phyloP scores from a whole-genome alignment of 2,888 invertebrate species.

The Erebia ligea region DNA sequence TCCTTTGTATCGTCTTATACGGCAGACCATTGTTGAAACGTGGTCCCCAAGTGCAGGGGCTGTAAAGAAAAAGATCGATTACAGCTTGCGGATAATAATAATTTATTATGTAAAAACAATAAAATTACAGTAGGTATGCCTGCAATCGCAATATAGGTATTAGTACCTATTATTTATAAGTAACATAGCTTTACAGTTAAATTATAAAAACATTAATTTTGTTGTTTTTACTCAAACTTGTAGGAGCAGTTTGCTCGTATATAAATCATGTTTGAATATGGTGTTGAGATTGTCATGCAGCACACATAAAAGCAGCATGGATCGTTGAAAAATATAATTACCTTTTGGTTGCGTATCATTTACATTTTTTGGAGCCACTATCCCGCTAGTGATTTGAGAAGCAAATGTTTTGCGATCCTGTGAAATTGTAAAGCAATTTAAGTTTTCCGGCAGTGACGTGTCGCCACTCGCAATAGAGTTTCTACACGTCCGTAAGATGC shows the following conservation, averaged over 20 bases:
- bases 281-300: background rate
- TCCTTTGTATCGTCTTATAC: slow-evolving; percentile 86
- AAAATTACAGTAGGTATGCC: too few species aligned
- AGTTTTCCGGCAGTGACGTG: background rate
- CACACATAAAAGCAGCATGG: slow-evolving; percentile 28
- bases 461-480: too few species aligned
- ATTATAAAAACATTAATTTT: too few species aligned
- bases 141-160: background rate
- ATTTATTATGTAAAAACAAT: too few species aligned
- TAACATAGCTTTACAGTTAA: too few species aligned
- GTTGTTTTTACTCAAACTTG: background rate
- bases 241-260: background rate
- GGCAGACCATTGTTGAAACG: slow-evolving; percentile 63
- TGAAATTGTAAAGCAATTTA: slow-evolving; percentile 28
- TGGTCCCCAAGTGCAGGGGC: slow-evolving; percentile 44
- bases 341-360: slow-evolving; percentile 58
- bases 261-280: background rate
- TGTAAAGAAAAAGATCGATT: slow-evolving; percentile 33
- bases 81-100: too few species aligned
- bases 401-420: slow-evolving; percentile 88
- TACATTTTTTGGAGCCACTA: slow-evolving; percentile 80
- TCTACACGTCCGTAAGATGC: too few species aligned
- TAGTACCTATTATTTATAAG: too few species aligned
- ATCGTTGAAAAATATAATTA: slow-evolving; percentile 47
- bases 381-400: slow-evolving; percentile 87